Conservation (phyloP, 2,888 invertebrate species). For the Catotricha subobsoleta region DNA sequence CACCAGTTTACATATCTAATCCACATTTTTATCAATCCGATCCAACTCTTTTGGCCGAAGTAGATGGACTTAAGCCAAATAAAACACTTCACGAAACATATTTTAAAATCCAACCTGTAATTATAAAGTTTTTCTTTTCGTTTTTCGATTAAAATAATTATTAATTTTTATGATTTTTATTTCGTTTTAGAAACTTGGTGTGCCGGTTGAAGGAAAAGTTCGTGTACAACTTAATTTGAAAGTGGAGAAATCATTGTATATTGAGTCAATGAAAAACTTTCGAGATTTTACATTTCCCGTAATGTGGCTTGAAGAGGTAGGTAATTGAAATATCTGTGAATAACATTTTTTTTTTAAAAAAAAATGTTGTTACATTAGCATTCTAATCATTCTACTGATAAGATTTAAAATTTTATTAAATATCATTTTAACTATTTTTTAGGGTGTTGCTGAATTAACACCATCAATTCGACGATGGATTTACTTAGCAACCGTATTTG, state of each 20-base stretch:
- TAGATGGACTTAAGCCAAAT: constrained; percentile 54
- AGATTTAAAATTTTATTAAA: background rate
- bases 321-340: no score
- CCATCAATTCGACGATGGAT: constrained; percentile 67
- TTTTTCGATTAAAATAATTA: background rate
- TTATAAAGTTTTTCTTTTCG: constrained; percentile 14
- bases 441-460: constrained; percentile 62
- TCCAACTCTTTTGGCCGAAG: constrained; percentile 41
- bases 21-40: constrained; percentile 80
- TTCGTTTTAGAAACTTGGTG: constrained; percentile 53
- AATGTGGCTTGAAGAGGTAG: constrained; percentile 77
- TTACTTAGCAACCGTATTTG: constrained; percentile 60
- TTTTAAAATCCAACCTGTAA: constrained; percentile 73
- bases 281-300: constrained; percentile 68
- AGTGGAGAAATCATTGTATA: constrained; percentile 52
- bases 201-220: constrained; percentile 64
- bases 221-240: constrained; percentile 66
- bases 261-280: constrained; percentile 54
- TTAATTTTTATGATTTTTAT: background rate
- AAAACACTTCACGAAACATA: constrained; percentile 53
- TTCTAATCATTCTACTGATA: background rate
- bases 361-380: background rate
- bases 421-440: constrained; percentile 10
- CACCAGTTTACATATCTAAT: constrained; percentile 74
- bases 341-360: no score